These are phyloP conservation scores for Penaeus vannamei DNA, from an alignment of 1,140 invertebrate genomes.

Conservation along the genomic window DNA sequence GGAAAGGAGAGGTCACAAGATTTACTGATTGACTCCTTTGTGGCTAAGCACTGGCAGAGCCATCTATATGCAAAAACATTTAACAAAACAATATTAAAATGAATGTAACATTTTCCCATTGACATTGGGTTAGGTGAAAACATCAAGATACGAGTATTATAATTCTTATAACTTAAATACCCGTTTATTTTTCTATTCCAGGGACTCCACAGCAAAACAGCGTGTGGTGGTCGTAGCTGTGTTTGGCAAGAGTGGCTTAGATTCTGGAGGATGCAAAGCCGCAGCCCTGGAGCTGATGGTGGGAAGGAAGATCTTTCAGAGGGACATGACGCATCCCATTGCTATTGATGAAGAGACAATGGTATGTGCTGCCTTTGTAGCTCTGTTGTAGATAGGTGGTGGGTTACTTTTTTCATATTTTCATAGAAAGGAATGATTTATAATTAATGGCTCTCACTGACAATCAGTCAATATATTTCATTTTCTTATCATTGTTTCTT, in stretches of 20 bases:
- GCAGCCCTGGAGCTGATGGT: slow-evolving; percentile 75
- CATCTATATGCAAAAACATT: no score
- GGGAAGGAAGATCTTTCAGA: slow-evolving; percentile 74
- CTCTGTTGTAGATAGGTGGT: background rate
- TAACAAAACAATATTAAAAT: no score
- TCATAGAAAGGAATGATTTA: background rate
- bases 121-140: no score
- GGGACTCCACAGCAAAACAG: slow-evolving; percentile 59
- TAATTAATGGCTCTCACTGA: no score
- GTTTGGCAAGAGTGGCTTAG: slow-evolving; percentile 79
- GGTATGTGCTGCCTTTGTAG: slow-evolving; percentile 70
- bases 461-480: no score
- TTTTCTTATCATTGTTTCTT: no score
- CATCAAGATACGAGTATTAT: background rate
- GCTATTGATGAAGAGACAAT: slow-evolving; percentile 72
- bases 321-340: slow-evolving; percentile 65
- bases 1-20: no score
- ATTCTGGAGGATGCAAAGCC: slow-evolving; percentile 77
- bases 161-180: background rate
- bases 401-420: background rate
- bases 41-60: no score
- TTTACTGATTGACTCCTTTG: no score
- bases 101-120: no score
- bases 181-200: background rate
- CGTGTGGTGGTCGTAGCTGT: slow-evolving; percentile 79